Evolutionary conservation across 2,113 vertebrate species (phyloP).

Genomic region (Chloroceryle aenea): DNA sequence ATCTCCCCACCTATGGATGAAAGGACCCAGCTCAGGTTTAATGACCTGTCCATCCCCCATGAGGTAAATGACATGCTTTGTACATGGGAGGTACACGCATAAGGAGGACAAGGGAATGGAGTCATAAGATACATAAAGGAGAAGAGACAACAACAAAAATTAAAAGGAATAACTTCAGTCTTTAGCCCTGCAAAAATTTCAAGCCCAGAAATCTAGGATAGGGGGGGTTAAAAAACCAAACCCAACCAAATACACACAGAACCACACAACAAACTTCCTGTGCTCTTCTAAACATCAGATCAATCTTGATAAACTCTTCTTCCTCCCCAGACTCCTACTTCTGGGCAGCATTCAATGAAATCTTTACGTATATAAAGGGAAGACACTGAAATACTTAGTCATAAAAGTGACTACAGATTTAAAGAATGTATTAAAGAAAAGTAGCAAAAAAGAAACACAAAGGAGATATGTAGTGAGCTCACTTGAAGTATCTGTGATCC

Average conservation of each 20-base stretch:
- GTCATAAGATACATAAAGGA: neutral
- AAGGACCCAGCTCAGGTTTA: neutral
- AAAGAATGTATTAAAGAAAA: neutral
- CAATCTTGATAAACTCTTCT: neutral
- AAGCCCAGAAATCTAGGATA: neutral
- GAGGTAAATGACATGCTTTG: neutral
- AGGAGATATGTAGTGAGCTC: neutral
- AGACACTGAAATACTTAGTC: neutral
- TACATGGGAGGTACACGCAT: accelerated
- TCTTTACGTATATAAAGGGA: neutral
- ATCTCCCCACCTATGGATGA: neutral
- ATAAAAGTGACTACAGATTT: neutral
- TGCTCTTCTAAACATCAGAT: neutral
- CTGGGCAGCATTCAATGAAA: neutral
- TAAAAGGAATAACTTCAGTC: neutral
- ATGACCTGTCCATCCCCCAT: neutral
- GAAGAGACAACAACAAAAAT: no score
- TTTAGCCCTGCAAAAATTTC: neutral
- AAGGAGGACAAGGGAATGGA: neutral
- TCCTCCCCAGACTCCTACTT: neutral
- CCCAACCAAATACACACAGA: no score
- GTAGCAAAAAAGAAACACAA: neutral
- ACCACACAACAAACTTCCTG: neutral
- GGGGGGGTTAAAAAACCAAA: neutral
- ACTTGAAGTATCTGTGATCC: neutral